Conservation (phyloP, 53 echinoderm and acorn worm species). For the Temnopleurus reevesii region DNA sequence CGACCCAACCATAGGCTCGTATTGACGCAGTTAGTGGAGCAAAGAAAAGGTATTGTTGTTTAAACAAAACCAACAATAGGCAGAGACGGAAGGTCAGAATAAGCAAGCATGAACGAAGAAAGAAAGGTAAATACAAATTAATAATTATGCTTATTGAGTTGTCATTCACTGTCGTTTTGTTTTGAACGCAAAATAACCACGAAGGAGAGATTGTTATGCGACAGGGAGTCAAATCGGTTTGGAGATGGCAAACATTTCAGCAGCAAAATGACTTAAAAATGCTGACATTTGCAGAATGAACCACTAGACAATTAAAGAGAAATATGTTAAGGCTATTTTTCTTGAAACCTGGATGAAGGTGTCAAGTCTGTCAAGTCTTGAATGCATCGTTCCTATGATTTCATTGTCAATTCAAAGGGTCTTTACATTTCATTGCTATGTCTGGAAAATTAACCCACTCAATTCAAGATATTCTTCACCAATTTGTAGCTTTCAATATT, state of each 20-base stretch:
- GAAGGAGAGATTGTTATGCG: conserved; percentile 24
- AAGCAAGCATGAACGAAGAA: conserved; percentile 43
- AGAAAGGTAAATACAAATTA: conserved; percentile 22
- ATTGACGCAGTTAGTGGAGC: conserved; percentile 25
- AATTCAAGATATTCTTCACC: too few species aligned
- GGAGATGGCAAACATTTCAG: neutral
- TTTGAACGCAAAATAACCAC: conserved; percentile 29
- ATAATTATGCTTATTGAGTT: conserved; percentile 49
- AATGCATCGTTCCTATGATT: too few species aligned
- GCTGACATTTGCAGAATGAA: too few species aligned
- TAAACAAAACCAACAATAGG: conserved; percentile 51
- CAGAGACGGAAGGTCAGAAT: conserved; percentile 45
- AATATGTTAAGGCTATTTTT: too few species aligned
- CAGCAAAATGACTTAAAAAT: too few species aligned
- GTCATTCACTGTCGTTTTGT: conserved; percentile 25
- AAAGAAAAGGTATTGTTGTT: conserved; percentile 55
- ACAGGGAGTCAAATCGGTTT: neutral
- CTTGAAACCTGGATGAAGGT: too few species aligned
- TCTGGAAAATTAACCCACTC: too few species aligned
- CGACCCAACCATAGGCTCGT: conserved; percentile 1
- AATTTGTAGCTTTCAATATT: too few species aligned
- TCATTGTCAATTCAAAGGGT: too few species aligned
- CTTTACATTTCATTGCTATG: too few species aligned
- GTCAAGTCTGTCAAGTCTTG: too few species aligned
- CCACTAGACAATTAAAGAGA: too few species aligned